Evolutionary conservation across 2,797 vertebrate species (phyloP).

Genomic region (Glyptemys insculpta): DNA sequence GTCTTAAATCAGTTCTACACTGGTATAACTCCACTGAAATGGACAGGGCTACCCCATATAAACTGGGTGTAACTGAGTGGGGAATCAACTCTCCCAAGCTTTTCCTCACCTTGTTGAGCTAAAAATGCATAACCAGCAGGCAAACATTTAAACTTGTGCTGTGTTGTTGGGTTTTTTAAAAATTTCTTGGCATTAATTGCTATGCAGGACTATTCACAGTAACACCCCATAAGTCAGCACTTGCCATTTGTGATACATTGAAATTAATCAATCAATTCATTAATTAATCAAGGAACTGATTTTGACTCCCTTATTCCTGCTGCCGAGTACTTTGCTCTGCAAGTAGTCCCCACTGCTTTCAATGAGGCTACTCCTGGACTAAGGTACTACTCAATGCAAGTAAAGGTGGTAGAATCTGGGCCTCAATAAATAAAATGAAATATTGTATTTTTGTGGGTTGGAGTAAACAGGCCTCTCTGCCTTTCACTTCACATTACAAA

Average conservation of each 20-base stretch:
- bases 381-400: neutral
- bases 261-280: neutral
- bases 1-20: neutral
- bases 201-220: neutral
- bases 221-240: neutral
- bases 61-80: neutral
- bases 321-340: neutral
- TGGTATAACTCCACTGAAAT: neutral
- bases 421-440: neutral
- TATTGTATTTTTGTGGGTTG: neutral
- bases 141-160: neutral
- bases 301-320: neutral
- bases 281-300: neutral
- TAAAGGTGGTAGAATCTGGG: neutral
- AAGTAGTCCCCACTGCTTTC: neutral
- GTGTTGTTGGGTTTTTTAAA: neutral
- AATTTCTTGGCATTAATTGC: neutral
- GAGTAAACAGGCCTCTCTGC: conserved; percentile 40
- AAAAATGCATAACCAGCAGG: conserved; percentile 44
- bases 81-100: neutral
- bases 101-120: conserved; percentile 15
- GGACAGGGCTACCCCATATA: neutral
- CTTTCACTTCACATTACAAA: conserved; percentile 27
- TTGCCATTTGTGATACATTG: neutral
- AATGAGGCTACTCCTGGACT: neutral